A percentile compares a stretch with the other conserved stretches of the same genome.
phyloP scores from a whole-genome alignment of 2,113 vertebrate genomes.

The Falcunculus frontatus region DNA sequence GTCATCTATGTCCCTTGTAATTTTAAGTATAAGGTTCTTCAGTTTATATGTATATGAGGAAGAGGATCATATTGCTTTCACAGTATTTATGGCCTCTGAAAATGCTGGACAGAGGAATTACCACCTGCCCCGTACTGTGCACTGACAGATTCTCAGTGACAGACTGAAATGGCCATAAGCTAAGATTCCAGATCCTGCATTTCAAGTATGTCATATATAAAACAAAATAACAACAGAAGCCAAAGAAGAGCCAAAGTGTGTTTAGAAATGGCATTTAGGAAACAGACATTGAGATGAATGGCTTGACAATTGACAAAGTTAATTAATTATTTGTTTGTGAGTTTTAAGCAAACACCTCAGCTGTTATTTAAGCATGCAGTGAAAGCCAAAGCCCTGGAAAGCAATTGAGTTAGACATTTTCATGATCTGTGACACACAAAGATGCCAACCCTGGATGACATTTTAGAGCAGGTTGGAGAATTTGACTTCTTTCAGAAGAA shows the following conservation, averaged over 20 bases:
- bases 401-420: neutral
- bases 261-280: neutral
- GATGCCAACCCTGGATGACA: constrained; percentile 69
- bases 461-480: constrained; percentile 65
- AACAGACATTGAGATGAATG: neutral
- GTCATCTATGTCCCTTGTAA: neutral
- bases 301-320: neutral
- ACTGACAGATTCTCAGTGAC: neutral
- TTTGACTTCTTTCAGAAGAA: constrained; percentile 72
- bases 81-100: neutral
- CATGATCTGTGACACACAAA: neutral
- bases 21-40: neutral
- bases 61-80: neutral
- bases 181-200: neutral
- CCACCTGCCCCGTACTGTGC: neutral
- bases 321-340: constrained; percentile 21
- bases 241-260: neutral
- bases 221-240: neutral
- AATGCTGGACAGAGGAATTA: neutral
- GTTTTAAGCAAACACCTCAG: neutral
- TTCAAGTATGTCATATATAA: neutral
- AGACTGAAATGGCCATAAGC: neutral
- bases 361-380: neutral
- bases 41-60: neutral
- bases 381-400: neutral